Percentiles rank a stretch among this genome's conserved stretches.
These are phyloP conservation scores for Siniperca chuatsi DNA, from an alignment of 2,113 vertebrate genomes.

Conservation along the genomic window DNA sequence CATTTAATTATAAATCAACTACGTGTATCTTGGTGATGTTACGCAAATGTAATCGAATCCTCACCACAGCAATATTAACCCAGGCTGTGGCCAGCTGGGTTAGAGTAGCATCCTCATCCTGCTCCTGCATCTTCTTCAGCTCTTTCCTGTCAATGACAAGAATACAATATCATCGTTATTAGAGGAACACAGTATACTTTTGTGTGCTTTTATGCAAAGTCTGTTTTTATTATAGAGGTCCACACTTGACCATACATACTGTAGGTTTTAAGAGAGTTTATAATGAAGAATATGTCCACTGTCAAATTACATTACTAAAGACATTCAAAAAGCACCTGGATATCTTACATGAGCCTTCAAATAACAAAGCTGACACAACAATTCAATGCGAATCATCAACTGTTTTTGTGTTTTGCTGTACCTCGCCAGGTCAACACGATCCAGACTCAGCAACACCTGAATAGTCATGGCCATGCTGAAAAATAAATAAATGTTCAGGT, in stretches of 20 bases:
- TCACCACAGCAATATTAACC: conserved; percentile 93
- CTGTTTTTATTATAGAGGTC: background rate
- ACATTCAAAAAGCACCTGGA: background rate
- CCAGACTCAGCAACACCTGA: conserved; percentile 93
- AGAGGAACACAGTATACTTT: background rate
- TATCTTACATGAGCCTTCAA: background rate
- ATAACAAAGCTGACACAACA: background rate
- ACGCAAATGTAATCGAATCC: conserved; percentile 39
- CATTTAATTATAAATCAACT: background rate
- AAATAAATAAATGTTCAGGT: background rate
- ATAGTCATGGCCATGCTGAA: conserved; percentile 93
- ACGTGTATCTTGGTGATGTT: background rate
- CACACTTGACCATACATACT: background rate
- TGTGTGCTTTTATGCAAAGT: background rate
- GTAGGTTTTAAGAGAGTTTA: background rate
- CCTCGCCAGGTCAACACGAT: conserved; percentile 95
- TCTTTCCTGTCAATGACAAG: conserved; percentile 88
- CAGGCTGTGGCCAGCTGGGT: conserved; percentile 96
- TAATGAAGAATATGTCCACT: background rate
- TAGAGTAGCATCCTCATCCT: conserved; percentile 94
- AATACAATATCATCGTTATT: background rate
- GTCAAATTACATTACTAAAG: background rate
- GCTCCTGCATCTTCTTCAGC: conserved; percentile 97
- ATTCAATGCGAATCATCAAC: background rate
- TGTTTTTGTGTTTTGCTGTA: conserved; percentile 61